phyloP scores from a whole-genome alignment of 2,888 invertebrate genomes.

The Coenonympha glycerion region DNA sequence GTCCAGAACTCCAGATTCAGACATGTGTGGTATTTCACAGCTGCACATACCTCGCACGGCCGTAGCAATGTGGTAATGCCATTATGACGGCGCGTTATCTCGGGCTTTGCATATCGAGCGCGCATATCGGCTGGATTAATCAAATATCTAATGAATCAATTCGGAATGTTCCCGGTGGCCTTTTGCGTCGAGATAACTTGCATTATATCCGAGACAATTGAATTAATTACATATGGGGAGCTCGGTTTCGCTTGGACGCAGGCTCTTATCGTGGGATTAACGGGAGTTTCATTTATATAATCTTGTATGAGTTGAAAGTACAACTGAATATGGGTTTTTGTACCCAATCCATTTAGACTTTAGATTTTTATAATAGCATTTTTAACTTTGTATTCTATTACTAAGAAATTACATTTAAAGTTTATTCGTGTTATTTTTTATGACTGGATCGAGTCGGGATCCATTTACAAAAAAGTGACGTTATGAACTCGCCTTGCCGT shows the following conservation, averaged over 20 bases:
- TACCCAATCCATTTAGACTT: too few relatives aligned
- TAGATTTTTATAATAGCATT: too few relatives aligned
- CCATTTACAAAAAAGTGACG: too few relatives aligned
- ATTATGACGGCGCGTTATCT: slow-evolving; percentile 36
- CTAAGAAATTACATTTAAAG: too few relatives aligned
- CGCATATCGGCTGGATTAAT: slow-evolving; percentile 57
- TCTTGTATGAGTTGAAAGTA: too few relatives aligned
- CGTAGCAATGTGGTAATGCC: neutral
- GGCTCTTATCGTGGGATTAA: slow-evolving; percentile 7
- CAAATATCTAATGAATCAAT: slow-evolving; percentile 69
- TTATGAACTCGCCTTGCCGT: too few relatives aligned
- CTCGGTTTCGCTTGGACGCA: neutral
- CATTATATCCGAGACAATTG: slow-evolving; percentile 29
- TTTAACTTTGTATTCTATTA: too few relatives aligned
- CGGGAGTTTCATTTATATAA: slow-evolving; percentile 4
- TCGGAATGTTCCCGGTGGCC: slow-evolving; percentile 42
- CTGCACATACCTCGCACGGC: slow-evolving; percentile 2
- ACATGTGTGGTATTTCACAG: slow-evolving; percentile 8
- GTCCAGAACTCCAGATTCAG: too few relatives aligned
- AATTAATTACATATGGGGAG: slow-evolving; percentile 25
- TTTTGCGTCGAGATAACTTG: slow-evolving; percentile 31
- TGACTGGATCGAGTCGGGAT: too few relatives aligned
- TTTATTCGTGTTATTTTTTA: too few relatives aligned
- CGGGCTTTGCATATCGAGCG: slow-evolving; percentile 57
- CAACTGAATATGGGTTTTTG: too few relatives aligned